A percentile compares a stretch with the other conserved stretches of the same genome.
These are phyloP conservation scores for Sebastes hopkinsi DNA, from an alignment of 2,797 vertebrate genomes.

Conservation along the genomic window DNA sequence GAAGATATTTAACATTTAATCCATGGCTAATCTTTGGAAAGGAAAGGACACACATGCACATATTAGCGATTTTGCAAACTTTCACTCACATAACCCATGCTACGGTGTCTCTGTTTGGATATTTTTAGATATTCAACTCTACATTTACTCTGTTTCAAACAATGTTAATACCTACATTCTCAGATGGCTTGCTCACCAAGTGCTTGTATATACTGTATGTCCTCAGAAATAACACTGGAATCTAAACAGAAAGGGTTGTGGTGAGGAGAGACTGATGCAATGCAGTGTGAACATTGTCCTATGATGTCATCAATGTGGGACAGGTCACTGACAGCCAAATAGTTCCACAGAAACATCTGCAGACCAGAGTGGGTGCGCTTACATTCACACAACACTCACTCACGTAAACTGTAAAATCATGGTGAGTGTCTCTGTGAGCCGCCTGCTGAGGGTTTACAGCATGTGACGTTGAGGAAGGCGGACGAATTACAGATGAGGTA, in stretches of 20 bases:
- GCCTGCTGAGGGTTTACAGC: background rate
- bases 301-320: slow-evolving; percentile 31
- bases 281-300: background rate
- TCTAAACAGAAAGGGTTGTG: slow-evolving; percentile 38
- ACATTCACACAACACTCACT: slow-evolving; percentile 19
- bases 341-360: background rate
- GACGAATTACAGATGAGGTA: background rate
- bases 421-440: background rate
- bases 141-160: slow-evolving; percentile 35
- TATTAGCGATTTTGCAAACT: background rate
- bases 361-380: background rate
- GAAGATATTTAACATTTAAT: slow-evolving; percentile 37
- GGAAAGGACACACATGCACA: background rate
- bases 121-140: background rate
- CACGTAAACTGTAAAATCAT: slow-evolving; percentile 2
- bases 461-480: background rate
- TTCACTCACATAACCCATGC: background rate
- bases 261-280: background rate
- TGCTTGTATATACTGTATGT: slow-evolving; percentile 39
- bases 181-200: background rate
- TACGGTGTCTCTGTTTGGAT: background rate
- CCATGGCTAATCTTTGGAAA: slow-evolving; percentile 21
- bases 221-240: slow-evolving; percentile 45
- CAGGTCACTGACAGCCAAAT: background rate
- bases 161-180: slow-evolving; percentile 6